These are phyloP conservation scores for Stegodyphus dumicola DNA, from an alignment of 1,140 invertebrate genomes.

Conservation along the genomic window DNA sequence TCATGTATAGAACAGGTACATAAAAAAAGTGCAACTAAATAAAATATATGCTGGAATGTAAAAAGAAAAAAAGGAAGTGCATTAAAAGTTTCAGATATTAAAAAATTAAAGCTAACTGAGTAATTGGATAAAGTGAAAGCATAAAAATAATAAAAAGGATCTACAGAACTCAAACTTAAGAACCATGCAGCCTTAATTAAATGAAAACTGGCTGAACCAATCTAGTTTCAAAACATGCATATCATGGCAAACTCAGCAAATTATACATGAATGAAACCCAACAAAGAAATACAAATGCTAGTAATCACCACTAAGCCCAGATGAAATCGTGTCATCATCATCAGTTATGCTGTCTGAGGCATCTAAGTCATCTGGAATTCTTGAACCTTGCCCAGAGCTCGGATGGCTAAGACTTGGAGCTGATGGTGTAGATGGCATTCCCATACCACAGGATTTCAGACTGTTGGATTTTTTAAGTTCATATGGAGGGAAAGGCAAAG, in stretches of 20 bases:
- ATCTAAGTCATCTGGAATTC: conserved; percentile 61
- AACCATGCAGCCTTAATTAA: too few relatives aligned
- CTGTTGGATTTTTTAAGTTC: conserved; percentile 68
- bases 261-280: conserved; percentile 5
- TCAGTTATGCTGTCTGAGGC: conserved; percentile 62
- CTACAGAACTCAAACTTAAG: background rate
- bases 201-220: too few relatives aligned
- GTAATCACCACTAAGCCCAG: conserved; percentile 64
- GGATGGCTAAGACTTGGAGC: conserved; percentile 54
- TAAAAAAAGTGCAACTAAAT: too few relatives aligned
- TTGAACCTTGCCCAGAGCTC: conserved; percentile 50
- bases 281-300: conserved; percentile 27
- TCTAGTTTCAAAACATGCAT: too few relatives aligned
- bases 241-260: background rate
- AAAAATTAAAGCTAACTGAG: background rate
- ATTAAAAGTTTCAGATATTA: too few relatives aligned
- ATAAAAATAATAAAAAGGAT: conserved; percentile 31
- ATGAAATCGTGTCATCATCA: conserved; percentile 65
- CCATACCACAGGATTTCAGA: conserved; percentile 65
- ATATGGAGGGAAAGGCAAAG: conserved; percentile 63
- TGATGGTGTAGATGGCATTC: conserved; percentile 60
- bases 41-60: too few relatives aligned
- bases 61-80: too few relatives aligned
- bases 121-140: background rate
- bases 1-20: too few relatives aligned